These are phyloP conservation scores for Vulpes ferrilata DNA, from an alignment of 2,113 vertebrate species.

Conservation along the genomic window DNA sequence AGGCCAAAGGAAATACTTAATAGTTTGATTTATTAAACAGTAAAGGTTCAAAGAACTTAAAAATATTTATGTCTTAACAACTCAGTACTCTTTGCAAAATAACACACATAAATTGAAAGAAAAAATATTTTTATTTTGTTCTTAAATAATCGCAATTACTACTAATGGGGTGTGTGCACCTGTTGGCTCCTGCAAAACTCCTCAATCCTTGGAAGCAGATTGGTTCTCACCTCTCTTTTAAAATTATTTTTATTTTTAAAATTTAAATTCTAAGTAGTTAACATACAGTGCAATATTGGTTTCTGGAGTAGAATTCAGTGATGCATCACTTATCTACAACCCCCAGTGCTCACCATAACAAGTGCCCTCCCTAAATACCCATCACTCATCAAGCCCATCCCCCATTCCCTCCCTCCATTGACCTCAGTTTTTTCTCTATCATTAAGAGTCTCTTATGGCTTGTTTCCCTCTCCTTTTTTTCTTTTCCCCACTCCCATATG, in stretches of 20 bases:
- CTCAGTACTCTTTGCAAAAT: background rate
- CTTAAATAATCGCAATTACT: slow-evolving; percentile 7
- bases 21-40: slow-evolving; percentile 21
- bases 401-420: background rate
- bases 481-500: background rate
- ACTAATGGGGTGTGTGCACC: background rate
- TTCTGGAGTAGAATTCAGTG: background rate
- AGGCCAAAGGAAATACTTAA: background rate
- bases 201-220: background rate
- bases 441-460: background rate
- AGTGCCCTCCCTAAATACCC: background rate
- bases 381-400: background rate
- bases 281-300: background rate
- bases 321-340: background rate
- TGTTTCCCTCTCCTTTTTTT: background rate
- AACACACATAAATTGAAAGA: background rate
- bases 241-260: background rate
- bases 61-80: background rate
- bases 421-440: background rate
- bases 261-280: background rate
- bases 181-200: background rate
- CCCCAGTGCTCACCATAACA: background rate
- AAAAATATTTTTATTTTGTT: background rate
- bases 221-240: background rate
- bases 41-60: background rate